A percentile compares a stretch with the other conserved stretches of the same genome.
Evolutionary conservation across 2,888 invertebrate genomes (phyloP).

Genomic region (Formica aserva): DNA sequence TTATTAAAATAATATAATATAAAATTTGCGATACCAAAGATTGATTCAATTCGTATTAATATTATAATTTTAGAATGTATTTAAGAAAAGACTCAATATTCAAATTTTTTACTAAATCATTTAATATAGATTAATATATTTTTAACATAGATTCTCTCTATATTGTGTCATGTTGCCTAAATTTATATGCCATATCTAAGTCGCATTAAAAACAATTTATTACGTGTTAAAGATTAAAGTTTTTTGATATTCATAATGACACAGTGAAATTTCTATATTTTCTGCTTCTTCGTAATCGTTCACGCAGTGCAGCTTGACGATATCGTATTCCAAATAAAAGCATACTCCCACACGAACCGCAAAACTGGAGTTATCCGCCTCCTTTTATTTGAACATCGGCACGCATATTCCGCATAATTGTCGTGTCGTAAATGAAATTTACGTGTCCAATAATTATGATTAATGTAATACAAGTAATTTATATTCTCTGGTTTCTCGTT

Average conservation of each 20-base stretch:
- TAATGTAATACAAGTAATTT: constrained; percentile 28
- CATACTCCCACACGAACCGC: background rate
- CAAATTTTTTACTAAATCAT: background rate
- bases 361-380: constrained; percentile 21
- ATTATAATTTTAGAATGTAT: background rate
- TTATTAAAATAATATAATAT: background rate
- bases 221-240: background rate
- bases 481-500: constrained; percentile 41
- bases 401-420: background rate
- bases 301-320: background rate
- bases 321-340: constrained; percentile 49
- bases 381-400: constrained; percentile 20
- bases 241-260: background rate
- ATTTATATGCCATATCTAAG: background rate
- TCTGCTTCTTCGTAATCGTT: constrained; percentile 21
- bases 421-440: constrained; percentile 21
- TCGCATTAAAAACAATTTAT: background rate
- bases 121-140: background rate
- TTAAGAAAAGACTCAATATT: background rate
- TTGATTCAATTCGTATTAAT: background rate
- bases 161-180: background rate
- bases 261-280: constrained; percentile 14
- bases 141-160: background rate
- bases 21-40: background rate
- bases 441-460: constrained; percentile 37